These are phyloP conservation scores for Tetragonula carbonaria DNA, from an alignment of 2,888 invertebrate species.

Conservation along the genomic window DNA sequence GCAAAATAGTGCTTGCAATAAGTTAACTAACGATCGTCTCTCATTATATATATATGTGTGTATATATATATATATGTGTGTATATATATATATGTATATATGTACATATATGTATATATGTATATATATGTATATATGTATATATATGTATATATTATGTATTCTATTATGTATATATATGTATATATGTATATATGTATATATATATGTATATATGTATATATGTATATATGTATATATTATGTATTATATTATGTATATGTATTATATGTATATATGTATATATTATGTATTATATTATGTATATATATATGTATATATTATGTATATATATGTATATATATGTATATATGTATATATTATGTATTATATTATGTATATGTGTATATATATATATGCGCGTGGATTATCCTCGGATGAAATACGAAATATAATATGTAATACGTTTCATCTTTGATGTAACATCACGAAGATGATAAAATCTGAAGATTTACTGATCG, in stretches of 20 bases:
- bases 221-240: background rate
- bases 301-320: no score
- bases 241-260: no score
- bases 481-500: no score
- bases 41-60: background rate
- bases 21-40: background rate
- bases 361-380: no score
- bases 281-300: no score
- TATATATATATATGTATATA: background rate
- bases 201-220: no score
- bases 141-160: background rate
- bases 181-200: no score
- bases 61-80: background rate
- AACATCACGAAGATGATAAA: no score
- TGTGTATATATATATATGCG: background rate
- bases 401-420: background rate
- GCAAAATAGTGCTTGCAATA: conserved; percentile 1
- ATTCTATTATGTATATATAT: no score
- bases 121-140: background rate
- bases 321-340: no score
- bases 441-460: background rate
- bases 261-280: no score
- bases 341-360: no score
- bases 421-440: background rate
- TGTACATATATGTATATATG: background rate